Evolutionary conservation across 2,113 vertebrate species (phyloP).

Genomic region (Xyliphius kryptos): DNA sequence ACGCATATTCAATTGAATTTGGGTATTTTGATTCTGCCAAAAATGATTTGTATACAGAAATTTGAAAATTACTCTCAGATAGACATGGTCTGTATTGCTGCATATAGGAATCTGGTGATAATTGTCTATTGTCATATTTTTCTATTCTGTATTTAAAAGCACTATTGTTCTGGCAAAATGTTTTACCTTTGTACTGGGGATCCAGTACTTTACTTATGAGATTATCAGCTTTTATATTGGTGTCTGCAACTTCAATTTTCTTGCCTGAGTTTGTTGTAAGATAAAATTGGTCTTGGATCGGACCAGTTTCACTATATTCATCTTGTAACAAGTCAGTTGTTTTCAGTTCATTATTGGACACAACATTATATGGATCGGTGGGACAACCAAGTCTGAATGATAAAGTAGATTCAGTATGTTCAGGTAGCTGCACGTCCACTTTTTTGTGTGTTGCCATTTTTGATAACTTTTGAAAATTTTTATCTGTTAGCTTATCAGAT

Average conservation of each 20-base stretch:
- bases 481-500: not conserved
- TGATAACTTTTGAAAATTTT: not conserved
- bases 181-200: slow-evolving; percentile 52
- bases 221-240: slow-evolving; percentile 47
- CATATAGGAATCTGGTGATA: slow-evolving; percentile 47
- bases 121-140: slow-evolving; percentile 3
- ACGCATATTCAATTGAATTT: slow-evolving; percentile 10
- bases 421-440: no score
- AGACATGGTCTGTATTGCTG: slow-evolving; percentile 22
- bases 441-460: not conserved
- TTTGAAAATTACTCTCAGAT: no score
- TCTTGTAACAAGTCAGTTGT: no score
- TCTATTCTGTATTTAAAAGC: slow-evolving; percentile 20
- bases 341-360: no score
- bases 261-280: slow-evolving; percentile 25
- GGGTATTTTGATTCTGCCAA: slow-evolving; percentile 35
- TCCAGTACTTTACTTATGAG: slow-evolving; percentile 52
- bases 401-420: no score
- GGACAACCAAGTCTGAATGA: no score
- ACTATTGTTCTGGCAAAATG: slow-evolving; percentile 32
- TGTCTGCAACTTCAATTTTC: no score
- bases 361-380: no score
- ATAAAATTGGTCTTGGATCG: not conserved
- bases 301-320: no score
- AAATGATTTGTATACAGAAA: slow-evolving; percentile 29